Base-by-base conservation (phyloP, 2,113 vertebrate species). In the Trematomus loennbergii region DNA sequence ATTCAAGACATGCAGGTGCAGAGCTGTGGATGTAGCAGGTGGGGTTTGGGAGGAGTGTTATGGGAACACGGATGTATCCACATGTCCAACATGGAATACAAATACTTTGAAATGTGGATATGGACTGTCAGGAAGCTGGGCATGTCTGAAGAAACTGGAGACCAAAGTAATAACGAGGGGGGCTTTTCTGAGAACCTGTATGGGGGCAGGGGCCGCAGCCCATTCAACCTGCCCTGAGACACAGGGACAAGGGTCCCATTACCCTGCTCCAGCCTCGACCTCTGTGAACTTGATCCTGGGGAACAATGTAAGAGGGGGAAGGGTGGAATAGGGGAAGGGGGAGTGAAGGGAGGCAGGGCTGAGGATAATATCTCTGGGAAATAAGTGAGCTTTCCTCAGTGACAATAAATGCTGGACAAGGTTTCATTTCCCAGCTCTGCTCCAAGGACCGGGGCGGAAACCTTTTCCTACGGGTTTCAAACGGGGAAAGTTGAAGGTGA, bases 131-230 rank as follows among this genome's bases (percentile, higher is more conserved):
- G 88, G 90, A 90, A 89, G 84, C 75, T 62, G 89, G 86, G 88
- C 87, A 86, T 82, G 76, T 88, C 94, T 88, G 87, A 83, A 93
- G 95, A 95, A 96, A 97, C 93, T 79, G 87, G 94, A 96, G 94
- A 92, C 43, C 91, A 82, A 89, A 77, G 78, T 87, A 92, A 94
- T 94, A 95, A 94, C 94, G 94, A 88, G 70, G 59, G 52, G 87
- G 88, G 87, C 75, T 70, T 84, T 94, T 92, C 92, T 93, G 80
- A 84, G 87, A 89, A 85, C 67, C 77, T 52, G 81, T 72, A 61
- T 72, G 73, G 70, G 76, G 87, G 79, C 63, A 78, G 82, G 87
- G 88, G 18, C 87, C 83, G 81, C 83, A 91, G 88, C 86, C 88
- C 88, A 87, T 90, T 94, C 94, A 93, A 91, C 89, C 89, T 84